These are phyloP conservation scores for Cryptotis parvus DNA, from an alignment of 2,113 vertebrate species.

Conservation along the genomic window DNA sequence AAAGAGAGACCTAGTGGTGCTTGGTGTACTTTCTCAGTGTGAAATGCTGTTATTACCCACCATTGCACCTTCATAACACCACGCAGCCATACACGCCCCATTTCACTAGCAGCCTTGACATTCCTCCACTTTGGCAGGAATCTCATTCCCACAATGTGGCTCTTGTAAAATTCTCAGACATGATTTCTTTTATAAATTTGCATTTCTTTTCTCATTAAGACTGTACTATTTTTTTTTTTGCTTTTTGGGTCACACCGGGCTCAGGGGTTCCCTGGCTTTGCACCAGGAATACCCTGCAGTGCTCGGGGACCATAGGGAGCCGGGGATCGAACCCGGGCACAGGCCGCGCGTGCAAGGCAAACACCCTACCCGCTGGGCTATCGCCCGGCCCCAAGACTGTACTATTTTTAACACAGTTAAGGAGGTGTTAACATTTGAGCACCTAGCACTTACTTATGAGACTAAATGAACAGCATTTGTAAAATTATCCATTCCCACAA, in stretches of 20 bases:
- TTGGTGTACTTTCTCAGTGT: not conserved
- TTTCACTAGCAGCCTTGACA: not conserved
- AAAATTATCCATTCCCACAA: not conserved
- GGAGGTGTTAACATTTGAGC: no score
- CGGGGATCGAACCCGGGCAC: no score
- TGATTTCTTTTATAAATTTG: conserved; percentile 7
- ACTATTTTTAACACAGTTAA: no score
- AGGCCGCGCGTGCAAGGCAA: no score
- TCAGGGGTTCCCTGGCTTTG: no score
- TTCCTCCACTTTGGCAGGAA: not conserved
- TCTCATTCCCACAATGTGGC: not conserved
- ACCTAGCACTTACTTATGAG: conserved; percentile 36
- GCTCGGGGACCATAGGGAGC: no score
- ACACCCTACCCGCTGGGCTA: no score
- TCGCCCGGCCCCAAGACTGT: no score
- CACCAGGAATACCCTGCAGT: no score
- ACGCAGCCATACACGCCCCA: not conserved
- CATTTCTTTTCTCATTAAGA: no score
- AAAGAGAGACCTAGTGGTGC: not conserved
- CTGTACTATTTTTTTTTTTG: no score
- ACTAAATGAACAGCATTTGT: not conserved
- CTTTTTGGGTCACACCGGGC: no score
- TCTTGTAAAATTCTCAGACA: not conserved
- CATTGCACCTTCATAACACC: not conserved
- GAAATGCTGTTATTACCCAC: not conserved